phyloP scores from a whole-genome alignment of 2,888 invertebrate species.

The Brachyopa scutellaris region DNA sequence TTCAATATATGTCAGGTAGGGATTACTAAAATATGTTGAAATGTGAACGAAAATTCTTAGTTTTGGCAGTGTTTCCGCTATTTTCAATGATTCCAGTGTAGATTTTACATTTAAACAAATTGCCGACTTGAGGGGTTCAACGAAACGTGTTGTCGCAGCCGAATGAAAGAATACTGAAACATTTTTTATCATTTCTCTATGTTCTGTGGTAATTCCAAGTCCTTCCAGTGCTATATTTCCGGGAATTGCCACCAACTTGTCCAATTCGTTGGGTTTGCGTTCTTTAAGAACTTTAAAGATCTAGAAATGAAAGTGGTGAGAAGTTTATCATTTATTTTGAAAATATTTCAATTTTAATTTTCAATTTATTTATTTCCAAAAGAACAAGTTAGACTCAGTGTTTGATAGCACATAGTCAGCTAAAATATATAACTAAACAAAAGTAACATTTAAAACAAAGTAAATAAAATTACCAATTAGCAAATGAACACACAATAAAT shows the following conservation, averaged over 20 bases:
- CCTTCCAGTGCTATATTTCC: conserved; percentile 75
- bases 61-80: conserved; percentile 84
- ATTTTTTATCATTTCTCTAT: conserved; percentile 78
- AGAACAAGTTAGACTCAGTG: too few species aligned
- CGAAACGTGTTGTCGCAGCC: conserved; percentile 91
- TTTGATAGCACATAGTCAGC: too few species aligned
- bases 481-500: too few species aligned
- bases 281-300: conserved; percentile 75
- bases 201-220: conserved; percentile 75
- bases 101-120: conserved; percentile 85
- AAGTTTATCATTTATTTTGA: too few species aligned
- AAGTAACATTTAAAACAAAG: too few species aligned
- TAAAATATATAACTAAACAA: too few species aligned
- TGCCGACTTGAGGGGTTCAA: conserved; percentile 87
- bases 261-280: conserved; percentile 75
- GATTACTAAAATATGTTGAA: conserved; percentile 93
- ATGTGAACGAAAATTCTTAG: conserved; percentile 88
- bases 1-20: conserved; percentile 87
- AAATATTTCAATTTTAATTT: too few species aligned
- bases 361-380: too few species aligned
- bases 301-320: too few species aligned
- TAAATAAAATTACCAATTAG: too few species aligned
- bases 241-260: conserved; percentile 76
- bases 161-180: conserved; percentile 89
- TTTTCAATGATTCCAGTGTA: conserved; percentile 84